Evolutionary conservation across 2,888 invertebrate species (phyloP), one percentile per base, ranked within the genome.

Genomic region (Nomada lathburiana): DNA sequence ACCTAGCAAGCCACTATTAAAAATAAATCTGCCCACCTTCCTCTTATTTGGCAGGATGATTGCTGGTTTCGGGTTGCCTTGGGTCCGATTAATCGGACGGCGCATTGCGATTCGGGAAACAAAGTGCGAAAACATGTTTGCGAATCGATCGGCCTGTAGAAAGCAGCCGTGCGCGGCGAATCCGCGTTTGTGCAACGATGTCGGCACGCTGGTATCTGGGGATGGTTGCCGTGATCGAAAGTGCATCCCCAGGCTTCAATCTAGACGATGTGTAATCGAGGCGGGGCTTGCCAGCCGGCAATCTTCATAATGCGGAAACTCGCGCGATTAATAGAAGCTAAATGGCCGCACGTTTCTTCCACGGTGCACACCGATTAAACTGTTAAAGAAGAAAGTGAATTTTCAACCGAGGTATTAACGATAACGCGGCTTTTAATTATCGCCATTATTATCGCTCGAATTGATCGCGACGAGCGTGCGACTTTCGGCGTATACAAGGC

Each of bases 151-250:
- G 64, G 55, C 26, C 50, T 63, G 71, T 67, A 69, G 77, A 84
- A 80, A 73, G 76, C 87, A 87, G 57, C 85, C 76, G 77, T 82
- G 71, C 86, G 73, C 84, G 72, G 70, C 78, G 76, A 80, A 72
- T 78, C 74, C 71, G 75, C 77, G 55, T 85, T 76, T 82, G 62
- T 75, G 82, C 79, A 86, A 81, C 80, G 76, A 78, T 81, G 60
- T 84, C 76, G 74, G 53, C 65, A 67, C 23, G 44, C 13, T 70
- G 74, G 74, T 70, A 77, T 59, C 29, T 67, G 76, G 59, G 55
- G 72, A 70, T 73, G 59, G 70, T 73, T 75, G 29, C 62, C 55
- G 47, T 59, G 68, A 83, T 82, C 86, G 85, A 86, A 83, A 82
- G 85, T 76, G 70, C 73, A 73, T 73, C 82, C 63, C 70, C 67